Conservation (phyloP, 2,113 vertebrate species). For the Osmerus mordax region DNA sequence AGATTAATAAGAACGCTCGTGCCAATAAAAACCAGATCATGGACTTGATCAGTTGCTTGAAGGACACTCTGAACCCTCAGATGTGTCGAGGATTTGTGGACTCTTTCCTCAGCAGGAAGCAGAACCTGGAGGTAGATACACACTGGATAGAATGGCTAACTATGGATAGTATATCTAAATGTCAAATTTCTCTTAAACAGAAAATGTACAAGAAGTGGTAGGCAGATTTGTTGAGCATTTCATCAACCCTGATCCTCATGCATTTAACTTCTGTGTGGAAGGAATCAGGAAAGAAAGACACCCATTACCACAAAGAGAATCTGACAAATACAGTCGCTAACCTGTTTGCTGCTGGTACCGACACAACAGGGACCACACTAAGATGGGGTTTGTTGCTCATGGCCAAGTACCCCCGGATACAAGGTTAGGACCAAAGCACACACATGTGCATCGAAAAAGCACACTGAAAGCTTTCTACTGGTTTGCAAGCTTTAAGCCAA, state of each 20-base stretch:
- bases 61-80: slow-evolving; percentile 1
- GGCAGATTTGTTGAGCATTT: slow-evolving; percentile 60
- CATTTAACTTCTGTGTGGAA: slow-evolving; percentile 1
- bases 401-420: slow-evolving; percentile 67
- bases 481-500: neutral
- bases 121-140: neutral
- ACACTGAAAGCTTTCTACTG: no score
- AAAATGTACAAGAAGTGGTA: slow-evolving; percentile 24
- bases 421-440: slow-evolving; percentile 50
- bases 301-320: slow-evolving; percentile 52
- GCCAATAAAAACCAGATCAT: neutral
- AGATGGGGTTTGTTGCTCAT: slow-evolving; percentile 63
- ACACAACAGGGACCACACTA: slow-evolving; percentile 58
- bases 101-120: neutral
- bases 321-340: slow-evolving; percentile 48
- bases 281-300: slow-evolving; percentile 26
- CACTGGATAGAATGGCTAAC: neutral
- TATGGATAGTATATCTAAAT: neutral
- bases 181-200: neutral
- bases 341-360: slow-evolving; percentile 68
- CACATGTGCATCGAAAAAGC: neutral
- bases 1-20: neutral
- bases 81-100: slow-evolving; percentile 11
- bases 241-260: neutral
- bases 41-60: neutral